phyloP scores from a whole-genome alignment of 1,140 invertebrate genomes.

The Melipona quadrifasciata region DNA sequence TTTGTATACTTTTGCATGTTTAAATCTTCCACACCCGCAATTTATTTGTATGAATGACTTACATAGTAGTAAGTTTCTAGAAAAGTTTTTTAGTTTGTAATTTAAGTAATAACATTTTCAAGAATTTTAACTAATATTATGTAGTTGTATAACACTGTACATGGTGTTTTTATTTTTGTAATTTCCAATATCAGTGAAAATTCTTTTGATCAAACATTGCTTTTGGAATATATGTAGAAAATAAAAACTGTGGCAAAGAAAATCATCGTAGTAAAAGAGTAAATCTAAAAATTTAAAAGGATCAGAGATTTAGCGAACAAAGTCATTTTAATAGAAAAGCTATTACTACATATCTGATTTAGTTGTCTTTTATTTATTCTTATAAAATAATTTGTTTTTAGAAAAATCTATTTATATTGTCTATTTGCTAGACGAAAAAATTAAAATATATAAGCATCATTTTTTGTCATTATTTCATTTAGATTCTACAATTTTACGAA shows the following conservation, averaged over 20 bases:
- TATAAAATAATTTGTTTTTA: neutral
- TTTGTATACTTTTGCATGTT: neutral
- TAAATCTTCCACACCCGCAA: neutral
- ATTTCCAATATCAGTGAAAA: neutral
- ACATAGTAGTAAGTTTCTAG: neutral
- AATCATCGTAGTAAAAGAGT: neutral
- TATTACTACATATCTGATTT: neutral
- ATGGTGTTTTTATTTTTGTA: neutral
- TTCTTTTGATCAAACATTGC: neutral
- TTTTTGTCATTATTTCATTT: too few relatives aligned
- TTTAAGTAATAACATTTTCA: neutral
- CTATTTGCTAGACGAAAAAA: fast-evolving
- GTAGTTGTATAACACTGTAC: neutral
- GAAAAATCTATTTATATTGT: too few relatives aligned
- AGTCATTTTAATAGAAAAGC: neutral
- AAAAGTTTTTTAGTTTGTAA: neutral
- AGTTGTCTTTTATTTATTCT: neutral
- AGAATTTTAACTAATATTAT: neutral
- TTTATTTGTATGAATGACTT: neutral
- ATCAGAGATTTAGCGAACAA: neutral
- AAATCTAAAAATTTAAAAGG: neutral
- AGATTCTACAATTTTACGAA: too few relatives aligned
- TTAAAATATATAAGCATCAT: too few relatives aligned
- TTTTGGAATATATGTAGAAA: neutral
- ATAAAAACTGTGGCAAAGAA: neutral